Evolutionary conservation across 2,797 vertebrate genomes (phyloP).

Genomic region (Phoebastria nigripes): DNA sequence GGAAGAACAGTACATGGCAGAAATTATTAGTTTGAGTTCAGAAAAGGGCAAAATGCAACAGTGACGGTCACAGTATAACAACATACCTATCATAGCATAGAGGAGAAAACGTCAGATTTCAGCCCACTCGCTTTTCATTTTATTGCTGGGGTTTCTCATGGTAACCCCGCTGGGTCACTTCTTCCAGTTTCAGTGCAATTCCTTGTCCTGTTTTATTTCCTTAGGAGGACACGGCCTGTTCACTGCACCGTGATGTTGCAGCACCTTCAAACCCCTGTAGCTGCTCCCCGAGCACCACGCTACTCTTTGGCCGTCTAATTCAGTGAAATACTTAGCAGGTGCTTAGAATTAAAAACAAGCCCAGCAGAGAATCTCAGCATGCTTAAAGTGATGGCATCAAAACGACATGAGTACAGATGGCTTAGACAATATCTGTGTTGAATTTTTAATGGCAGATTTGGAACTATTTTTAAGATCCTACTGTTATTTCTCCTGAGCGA

Average conservation of each 20-base stretch:
- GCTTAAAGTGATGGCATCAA: background rate
- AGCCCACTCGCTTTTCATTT: background rate
- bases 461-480: constrained; percentile 55
- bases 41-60: background rate
- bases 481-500: constrained; percentile 45
- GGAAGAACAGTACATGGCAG: background rate
- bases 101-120: background rate
- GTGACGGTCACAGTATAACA: background rate
- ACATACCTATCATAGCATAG: fast-evolving
- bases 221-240: background rate
- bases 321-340: background rate
- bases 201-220: background rate
- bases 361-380: background rate
- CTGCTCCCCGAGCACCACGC: fast-evolving
- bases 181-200: background rate
- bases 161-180: background rate
- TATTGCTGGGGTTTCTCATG: background rate
- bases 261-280: background rate
- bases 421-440: constrained; percentile 21
- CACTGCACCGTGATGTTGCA: background rate
- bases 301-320: background rate
- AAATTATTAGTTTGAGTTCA: background rate
- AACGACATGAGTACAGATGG: background rate
- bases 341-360: background rate
- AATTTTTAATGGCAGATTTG: constrained; percentile 50